These are phyloP conservation scores for Crotalus helleri DNA, from an alignment of 2,113 vertebrate species.

Conservation along the genomic window DNA sequence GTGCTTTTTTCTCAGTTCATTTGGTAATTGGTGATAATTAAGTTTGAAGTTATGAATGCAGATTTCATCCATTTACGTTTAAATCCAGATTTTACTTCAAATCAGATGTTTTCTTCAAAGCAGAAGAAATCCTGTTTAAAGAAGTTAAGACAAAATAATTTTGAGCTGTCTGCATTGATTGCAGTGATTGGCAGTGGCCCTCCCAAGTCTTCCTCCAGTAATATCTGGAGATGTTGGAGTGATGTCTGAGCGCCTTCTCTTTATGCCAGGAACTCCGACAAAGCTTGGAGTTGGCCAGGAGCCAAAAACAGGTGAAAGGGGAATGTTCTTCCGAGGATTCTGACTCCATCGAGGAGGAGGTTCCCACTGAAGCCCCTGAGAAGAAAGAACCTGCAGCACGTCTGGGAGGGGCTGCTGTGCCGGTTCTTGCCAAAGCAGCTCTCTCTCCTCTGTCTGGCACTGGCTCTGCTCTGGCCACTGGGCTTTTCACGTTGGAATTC, in stretches of 20 bases:
- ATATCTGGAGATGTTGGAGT: background rate
- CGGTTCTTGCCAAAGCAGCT: constrained; percentile 12
- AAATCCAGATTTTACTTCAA: background rate
- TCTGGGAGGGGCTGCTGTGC: constrained; percentile 27
- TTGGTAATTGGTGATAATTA: background rate
- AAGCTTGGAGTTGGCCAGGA: constrained; percentile 73
- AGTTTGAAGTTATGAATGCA: background rate
- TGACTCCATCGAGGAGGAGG: constrained; percentile 82
- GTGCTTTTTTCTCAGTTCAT: background rate
- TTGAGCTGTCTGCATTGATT: background rate
- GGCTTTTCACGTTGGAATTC: constrained; percentile 78
- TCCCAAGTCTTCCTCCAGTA: background rate
- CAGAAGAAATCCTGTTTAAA: background rate
- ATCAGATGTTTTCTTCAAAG: background rate
- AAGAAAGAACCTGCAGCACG: constrained; percentile 69
- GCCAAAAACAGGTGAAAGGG: constrained; percentile 65
- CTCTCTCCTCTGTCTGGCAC: constrained; percentile 31
- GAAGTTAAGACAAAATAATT: background rate
- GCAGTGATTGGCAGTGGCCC: background rate
- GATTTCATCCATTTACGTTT: background rate
- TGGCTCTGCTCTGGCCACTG: constrained; percentile 54
- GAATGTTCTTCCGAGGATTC: constrained; percentile 77
- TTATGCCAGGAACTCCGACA: constrained; percentile 75
- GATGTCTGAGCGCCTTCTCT: constrained; percentile 37
- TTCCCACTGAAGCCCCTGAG: constrained; percentile 77